Evolutionary conservation across 2,113 vertebrate species (phyloP).

Genomic region (Tachysurus fulvidraco): DNA sequence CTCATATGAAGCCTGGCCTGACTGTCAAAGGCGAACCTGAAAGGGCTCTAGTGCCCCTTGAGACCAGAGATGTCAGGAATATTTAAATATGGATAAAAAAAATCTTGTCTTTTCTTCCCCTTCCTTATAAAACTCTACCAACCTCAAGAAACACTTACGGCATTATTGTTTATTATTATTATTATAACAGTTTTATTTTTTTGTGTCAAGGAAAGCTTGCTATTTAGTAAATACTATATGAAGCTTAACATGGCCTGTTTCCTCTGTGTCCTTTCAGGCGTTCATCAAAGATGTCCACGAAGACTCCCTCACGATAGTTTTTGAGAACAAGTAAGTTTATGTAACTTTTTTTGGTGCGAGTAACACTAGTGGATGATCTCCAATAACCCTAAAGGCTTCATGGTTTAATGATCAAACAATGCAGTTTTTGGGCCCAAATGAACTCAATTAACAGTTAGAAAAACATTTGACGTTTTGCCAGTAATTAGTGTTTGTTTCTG

Average conservation of each 20-base stretch:
- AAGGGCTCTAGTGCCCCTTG: background rate
- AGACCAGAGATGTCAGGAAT: background rate
- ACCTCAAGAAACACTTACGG: background rate
- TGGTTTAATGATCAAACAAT: background rate
- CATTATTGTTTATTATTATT: background rate
- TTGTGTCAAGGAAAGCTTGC: background rate
- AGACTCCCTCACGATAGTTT: constrained; percentile 89
- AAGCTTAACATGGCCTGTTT: background rate
- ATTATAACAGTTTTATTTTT: background rate
- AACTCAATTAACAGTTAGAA: background rate
- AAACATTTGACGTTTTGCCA: background rate
- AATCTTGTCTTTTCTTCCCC: background rate
- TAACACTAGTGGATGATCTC: background rate
- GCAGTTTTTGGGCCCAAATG: background rate
- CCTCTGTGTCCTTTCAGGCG: constrained; percentile 72
- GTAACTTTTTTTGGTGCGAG: background rate
- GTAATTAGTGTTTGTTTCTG: background rate
- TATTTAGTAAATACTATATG: background rate
- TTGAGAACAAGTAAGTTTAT: constrained; percentile 91
- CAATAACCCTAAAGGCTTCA: background rate
- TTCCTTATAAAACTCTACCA: background rate
- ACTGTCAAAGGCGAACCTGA: background rate
- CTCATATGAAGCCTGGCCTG: background rate
- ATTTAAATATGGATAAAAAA: background rate
- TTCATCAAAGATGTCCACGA: constrained; percentile 92